Conservation (phyloP, 2,113 vertebrate species). For the Gymnarchus niloticus region DNA sequence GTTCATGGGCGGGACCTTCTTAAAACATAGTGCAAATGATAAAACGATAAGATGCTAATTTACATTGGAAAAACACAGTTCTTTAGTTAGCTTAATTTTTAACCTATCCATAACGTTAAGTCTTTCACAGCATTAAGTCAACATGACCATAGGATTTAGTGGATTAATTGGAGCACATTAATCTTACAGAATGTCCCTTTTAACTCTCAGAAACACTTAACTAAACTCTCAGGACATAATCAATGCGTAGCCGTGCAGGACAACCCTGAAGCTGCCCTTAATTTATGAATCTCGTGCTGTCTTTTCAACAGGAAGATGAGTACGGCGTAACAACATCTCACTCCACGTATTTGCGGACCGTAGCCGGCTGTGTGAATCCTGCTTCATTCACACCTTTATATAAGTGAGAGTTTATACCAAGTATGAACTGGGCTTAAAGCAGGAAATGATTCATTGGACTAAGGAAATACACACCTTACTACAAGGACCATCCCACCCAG, state of each 20-base stretch:
- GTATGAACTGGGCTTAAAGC: neutral
- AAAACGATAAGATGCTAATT: neutral
- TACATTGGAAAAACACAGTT: constrained; percentile 11
- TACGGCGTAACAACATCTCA: neutral
- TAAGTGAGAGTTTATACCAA: neutral
- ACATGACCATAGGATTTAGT: neutral
- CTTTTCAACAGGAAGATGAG: neutral
- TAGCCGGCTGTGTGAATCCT: neutral
- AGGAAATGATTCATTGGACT: neutral
- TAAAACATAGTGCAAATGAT: neutral
- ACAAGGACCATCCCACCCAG: neutral
- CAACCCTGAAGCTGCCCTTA: neutral
- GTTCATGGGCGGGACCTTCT: neutral
- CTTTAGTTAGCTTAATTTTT: constrained; percentile 9
- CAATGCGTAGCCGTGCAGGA: neutral
- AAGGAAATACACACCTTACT: neutral
- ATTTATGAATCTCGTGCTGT: neutral
- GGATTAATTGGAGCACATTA: constrained; percentile 9
- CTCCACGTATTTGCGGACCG: neutral
- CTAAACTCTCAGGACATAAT: neutral
- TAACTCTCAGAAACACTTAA: constrained; percentile 12
- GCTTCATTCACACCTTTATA: neutral
- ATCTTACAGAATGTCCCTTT: neutral
- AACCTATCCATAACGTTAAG: constrained; percentile 4
- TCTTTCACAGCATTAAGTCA: constrained; percentile 10